A percentile compares a stretch with the other conserved stretches of the same genome.
These are phyloP conservation scores for Cyrtonyx montezumae DNA, from an alignment of 2,113 vertebrate species.

Conservation along the genomic window DNA sequence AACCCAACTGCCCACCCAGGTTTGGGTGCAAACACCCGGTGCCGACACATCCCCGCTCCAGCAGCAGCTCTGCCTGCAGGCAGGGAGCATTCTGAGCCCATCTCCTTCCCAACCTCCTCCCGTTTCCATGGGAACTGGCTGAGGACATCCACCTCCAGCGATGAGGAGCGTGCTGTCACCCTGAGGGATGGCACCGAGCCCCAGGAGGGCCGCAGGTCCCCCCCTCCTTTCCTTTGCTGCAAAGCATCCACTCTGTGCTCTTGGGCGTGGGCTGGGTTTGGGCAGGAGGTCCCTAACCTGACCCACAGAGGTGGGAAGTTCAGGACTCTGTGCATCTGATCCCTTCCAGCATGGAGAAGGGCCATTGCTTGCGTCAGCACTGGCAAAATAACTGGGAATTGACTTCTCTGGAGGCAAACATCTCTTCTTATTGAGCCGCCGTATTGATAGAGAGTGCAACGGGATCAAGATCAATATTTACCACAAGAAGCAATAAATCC, in stretches of 20 bases:
- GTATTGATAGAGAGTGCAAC: background rate
- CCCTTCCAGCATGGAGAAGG: background rate
- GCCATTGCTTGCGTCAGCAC: background rate
- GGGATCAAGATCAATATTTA: conserved; percentile 41
- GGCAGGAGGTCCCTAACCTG: background rate
- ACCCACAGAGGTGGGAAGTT: background rate
- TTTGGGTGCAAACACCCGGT: background rate
- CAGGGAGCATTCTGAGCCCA: background rate
- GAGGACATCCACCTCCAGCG: background rate
- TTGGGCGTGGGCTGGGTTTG: background rate
- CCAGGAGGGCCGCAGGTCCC: background rate
- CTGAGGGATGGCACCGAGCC: background rate
- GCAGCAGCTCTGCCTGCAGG: background rate
- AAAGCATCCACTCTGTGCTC: background rate
- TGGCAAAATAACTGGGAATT: conserved; percentile 41
- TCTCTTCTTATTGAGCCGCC: conserved; percentile 21
- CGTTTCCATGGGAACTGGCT: conserved; percentile 43
- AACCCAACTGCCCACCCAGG: background rate
- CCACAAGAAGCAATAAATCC: conserved; percentile 54
- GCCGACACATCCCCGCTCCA: background rate
- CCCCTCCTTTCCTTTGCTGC: background rate
- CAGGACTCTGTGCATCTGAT: background rate
- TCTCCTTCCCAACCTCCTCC: background rate
- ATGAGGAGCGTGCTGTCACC: background rate
- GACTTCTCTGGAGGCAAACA: conserved; percentile 57